These are phyloP conservation scores for Drosophila nigrodunni DNA, from an alignment of 1,140 invertebrate genomes.

Conservation along the genomic window DNA sequence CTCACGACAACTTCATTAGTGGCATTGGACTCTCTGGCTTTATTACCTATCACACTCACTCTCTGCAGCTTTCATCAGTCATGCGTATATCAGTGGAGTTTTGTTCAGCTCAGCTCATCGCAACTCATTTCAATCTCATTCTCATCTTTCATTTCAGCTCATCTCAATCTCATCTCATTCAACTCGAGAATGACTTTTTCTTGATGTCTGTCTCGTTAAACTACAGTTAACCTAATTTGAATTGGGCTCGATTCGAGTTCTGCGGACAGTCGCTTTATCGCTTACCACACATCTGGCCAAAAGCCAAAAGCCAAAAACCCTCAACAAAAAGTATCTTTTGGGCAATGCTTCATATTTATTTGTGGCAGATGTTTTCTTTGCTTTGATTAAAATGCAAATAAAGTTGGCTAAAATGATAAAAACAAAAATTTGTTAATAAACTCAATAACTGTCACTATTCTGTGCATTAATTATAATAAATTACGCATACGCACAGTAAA, in stretches of 20 bases:
- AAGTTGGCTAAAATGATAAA: constrained; percentile 1
- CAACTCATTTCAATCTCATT: not conserved
- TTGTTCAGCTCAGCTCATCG: constrained; percentile 9
- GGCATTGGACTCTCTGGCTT: constrained; percentile 15
- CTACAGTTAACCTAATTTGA: constrained; percentile 71
- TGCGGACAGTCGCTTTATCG: constrained; percentile 32
- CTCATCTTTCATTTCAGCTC: no score
- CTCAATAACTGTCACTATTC: constrained; percentile 68
- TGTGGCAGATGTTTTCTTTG: constrained; percentile 53
- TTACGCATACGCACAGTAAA: constrained; percentile 55
- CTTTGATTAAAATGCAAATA: constrained; percentile 73
- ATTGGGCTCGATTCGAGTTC: constrained; percentile 60
- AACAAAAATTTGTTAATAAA: constrained; percentile 66
- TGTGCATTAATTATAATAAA: constrained; percentile 73
- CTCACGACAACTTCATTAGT: constrained; percentile 49
- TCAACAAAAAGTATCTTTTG: constrained; percentile 31
- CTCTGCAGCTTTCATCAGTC: constrained; percentile 49
- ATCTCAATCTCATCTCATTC: constrained; percentile 33
- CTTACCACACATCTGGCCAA: constrained; percentile 37
- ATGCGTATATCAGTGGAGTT: not conserved
- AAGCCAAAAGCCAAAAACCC: constrained; percentile 26
- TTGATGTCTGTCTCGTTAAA: constrained; percentile 61
- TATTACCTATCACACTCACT: constrained; percentile 21
- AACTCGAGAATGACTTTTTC: constrained; percentile 38
- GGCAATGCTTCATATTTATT: constrained; percentile 21